Conservation (phyloP, 2,888 invertebrate species). For the Platynereis dumerilii region DNA sequence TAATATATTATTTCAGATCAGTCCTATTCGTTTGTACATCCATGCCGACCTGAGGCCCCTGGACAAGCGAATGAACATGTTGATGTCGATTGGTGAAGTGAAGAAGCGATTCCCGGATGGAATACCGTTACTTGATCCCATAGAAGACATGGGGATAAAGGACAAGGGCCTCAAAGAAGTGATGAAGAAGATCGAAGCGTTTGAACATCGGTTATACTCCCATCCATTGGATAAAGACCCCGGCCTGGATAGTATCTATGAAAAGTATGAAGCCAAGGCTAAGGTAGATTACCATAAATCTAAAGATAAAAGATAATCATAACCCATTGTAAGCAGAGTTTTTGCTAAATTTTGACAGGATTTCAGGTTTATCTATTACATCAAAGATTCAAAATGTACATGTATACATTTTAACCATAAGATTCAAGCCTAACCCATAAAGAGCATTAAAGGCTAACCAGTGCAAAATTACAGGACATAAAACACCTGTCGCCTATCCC, state of each 20-base stretch:
- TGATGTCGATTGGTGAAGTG: constrained; percentile 64
- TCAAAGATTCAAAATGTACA: too few relatives aligned
- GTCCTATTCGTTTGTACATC: constrained; percentile 71
- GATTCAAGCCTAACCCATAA: too few relatives aligned
- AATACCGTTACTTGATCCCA: constrained; percentile 88
- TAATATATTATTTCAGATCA: not conserved
- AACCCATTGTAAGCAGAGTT: too few relatives aligned
- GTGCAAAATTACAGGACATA: too few relatives aligned
- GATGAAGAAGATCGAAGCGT: constrained; percentile 78
- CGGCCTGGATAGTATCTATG: constrained; percentile 75
- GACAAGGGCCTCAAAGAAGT: constrained; percentile 80
- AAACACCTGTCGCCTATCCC: too few relatives aligned
- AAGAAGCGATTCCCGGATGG: constrained; percentile 87
- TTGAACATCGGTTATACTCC: constrained; percentile 80
- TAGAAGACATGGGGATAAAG: constrained; percentile 94
- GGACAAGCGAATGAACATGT: constrained; percentile 78
- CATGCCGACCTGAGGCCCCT: constrained; percentile 86
- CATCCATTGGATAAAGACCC: constrained; percentile 83
- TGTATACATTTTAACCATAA: too few relatives aligned
- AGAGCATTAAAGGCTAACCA: too few relatives aligned
- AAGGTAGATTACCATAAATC: constrained; percentile 5
- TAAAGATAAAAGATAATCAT: too few relatives aligned
- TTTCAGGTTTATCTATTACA: too few relatives aligned
- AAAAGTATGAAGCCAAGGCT: constrained; percentile 76
- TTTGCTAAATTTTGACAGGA: too few relatives aligned